Evolutionary conservation across 2,888 invertebrate species (phyloP).

Genomic region (Nezara viridula): DNA sequence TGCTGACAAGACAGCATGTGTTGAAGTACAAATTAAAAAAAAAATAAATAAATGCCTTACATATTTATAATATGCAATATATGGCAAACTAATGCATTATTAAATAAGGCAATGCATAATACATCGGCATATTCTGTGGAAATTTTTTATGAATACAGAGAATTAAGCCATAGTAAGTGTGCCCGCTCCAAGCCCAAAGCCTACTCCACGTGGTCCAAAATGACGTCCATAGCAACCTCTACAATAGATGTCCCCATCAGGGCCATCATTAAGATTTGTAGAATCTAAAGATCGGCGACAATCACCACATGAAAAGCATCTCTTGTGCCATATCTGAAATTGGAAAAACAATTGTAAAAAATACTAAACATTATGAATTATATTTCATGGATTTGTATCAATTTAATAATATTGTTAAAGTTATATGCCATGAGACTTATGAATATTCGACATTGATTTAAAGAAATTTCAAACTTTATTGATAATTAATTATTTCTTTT

Average conservation of each 20-base stretch:
- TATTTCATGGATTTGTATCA: neutral
- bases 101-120: constrained; percentile 40
- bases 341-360: neutral
- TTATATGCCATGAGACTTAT: no score
- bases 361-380: neutral
- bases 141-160: constrained; percentile 21
- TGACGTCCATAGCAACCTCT: constrained; percentile 89
- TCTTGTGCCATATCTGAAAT: constrained; percentile 84
- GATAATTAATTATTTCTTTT: neutral
- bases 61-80: constrained; percentile 46
- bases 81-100: constrained; percentile 46
- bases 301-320: constrained; percentile 92
- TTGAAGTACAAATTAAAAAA: constrained; percentile 23
- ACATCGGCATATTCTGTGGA: constrained; percentile 24
- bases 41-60: constrained; percentile 30
- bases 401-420: no score
- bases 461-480: neutral
- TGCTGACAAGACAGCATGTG: constrained; percentile 1
- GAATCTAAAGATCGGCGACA: constrained; percentile 91
- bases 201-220: constrained; percentile 90
- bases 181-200: constrained; percentile 92
- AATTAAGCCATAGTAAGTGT: constrained; percentile 85
- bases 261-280: constrained; percentile 91
- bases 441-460: no score
- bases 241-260: constrained; percentile 95